Conservation (phyloP, 2,797 vertebrate species). For the Apodemus agrarius region DNA sequence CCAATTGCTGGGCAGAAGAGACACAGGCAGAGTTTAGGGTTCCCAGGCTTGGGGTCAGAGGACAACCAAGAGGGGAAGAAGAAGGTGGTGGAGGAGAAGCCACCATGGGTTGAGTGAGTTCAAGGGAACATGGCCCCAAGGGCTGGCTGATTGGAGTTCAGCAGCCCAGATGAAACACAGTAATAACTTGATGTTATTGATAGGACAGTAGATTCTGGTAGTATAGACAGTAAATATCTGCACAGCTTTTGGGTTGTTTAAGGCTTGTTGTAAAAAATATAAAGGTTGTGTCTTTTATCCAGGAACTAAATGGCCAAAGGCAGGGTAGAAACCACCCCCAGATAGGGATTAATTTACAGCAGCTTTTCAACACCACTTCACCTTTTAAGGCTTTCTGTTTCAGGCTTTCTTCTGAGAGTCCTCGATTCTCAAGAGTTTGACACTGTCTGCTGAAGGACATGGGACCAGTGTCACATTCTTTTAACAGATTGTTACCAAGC, state of each 20-base stretch:
- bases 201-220: not conserved
- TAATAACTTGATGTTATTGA: not conserved
- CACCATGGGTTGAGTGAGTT: not conserved
- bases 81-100: not conserved
- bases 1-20: not conserved
- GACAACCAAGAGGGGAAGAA: not conserved
- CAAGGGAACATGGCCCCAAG: not conserved
- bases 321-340: no score
- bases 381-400: not conserved
- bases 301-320: no score
- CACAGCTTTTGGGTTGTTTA: no score
- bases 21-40: not conserved
- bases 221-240: not conserved
- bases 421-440: slow-evolving; percentile 18
- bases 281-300: no score
- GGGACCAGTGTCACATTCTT: not conserved
- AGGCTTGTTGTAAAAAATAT: no score
- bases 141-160: not conserved
- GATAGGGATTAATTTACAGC: not conserved
- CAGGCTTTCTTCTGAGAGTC: not conserved
- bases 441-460: not conserved
- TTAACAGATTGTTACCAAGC: slow-evolving; percentile 38
- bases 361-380: not conserved
- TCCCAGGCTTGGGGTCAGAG: no score
- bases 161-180: not conserved